Conservation (phyloP, 2,797 vertebrate genomes). For the Halcyon badia region DNA sequence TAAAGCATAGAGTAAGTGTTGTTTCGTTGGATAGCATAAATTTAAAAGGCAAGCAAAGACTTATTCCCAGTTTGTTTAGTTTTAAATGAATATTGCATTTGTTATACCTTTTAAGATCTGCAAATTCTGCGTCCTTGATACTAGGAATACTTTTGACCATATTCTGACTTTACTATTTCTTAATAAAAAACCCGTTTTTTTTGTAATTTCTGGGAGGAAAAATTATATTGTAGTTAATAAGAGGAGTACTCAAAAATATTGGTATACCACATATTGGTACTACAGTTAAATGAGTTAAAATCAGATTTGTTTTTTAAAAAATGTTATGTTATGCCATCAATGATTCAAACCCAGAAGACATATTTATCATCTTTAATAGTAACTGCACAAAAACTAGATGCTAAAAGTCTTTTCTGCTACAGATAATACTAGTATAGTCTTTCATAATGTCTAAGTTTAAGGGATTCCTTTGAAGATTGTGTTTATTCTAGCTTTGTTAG, state of each 20-base stretch:
- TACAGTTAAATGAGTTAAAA: not conserved
- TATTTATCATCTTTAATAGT: not conserved
- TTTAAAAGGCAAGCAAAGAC: not conserved
- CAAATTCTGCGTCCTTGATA: not conserved
- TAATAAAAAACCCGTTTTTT: not conserved
- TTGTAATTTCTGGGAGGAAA: not conserved
- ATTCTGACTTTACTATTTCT: not conserved
- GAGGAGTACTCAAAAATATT: not conserved
- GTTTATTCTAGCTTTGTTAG: not conserved
- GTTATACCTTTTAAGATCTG: not conserved
- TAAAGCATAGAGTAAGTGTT: constrained; percentile 22
- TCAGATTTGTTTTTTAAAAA: not conserved
- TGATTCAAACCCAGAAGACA: not conserved
- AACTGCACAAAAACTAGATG: not conserved
- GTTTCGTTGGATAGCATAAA: not conserved
- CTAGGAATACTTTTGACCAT: not conserved
- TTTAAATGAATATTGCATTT: constrained; percentile 11
- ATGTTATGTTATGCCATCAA: not conserved
- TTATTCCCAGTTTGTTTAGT: not conserved
- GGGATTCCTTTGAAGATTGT: not conserved
- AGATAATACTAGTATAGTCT: not conserved
- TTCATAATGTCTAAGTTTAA: not conserved
- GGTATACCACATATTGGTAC: not conserved
- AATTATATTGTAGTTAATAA: not conserved
- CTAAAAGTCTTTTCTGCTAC: not conserved